Evolutionary conservation across 2,888 invertebrate species (phyloP).

Genomic region (Mythimna albipuncta): DNA sequence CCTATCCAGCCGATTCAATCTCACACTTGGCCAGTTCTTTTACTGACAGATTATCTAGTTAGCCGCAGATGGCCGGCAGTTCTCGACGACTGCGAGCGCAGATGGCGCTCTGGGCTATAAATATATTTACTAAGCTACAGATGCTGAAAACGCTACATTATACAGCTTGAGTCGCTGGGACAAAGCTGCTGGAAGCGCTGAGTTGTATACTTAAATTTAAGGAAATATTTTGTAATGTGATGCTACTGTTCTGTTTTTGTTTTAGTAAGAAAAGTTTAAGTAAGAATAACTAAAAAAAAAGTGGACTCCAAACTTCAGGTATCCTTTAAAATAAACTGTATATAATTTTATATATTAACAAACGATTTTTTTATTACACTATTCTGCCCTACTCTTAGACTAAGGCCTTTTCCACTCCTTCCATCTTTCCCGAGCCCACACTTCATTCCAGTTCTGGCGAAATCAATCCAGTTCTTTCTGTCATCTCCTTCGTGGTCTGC

Average conservation of each 20-base stretch:
- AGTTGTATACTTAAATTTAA: neutral
- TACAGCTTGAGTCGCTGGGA: slow-evolving; percentile 14
- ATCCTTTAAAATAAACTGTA: too few species aligned
- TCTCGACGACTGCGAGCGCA: slow-evolving; percentile 31
- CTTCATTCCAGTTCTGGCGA: too few species aligned
- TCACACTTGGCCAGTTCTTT: slow-evolving; percentile 25
- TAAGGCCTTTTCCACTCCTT: too few species aligned
- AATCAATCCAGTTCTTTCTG: too few species aligned
- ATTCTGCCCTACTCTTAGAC: too few species aligned
- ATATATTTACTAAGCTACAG: slow-evolving; percentile 32
- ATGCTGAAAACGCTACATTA: slow-evolving; percentile 21
- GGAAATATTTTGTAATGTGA: slow-evolving; percentile 1
- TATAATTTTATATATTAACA: too few species aligned
- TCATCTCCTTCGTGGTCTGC: too few species aligned
- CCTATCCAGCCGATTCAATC: neutral
- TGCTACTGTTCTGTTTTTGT: neutral
- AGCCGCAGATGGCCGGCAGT: slow-evolving; percentile 45
- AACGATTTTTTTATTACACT: too few species aligned
- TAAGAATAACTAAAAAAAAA: too few species aligned
- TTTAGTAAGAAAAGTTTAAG: too few species aligned
- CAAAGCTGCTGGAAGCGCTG: slow-evolving; percentile 4
- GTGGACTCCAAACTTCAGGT: too few species aligned
- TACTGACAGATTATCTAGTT: slow-evolving; percentile 48
- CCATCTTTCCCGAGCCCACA: too few species aligned
- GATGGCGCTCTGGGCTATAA: slow-evolving; percentile 50